Conservation (phyloP, 2,113 vertebrate species). For the Todiramphus chloris region DNA sequence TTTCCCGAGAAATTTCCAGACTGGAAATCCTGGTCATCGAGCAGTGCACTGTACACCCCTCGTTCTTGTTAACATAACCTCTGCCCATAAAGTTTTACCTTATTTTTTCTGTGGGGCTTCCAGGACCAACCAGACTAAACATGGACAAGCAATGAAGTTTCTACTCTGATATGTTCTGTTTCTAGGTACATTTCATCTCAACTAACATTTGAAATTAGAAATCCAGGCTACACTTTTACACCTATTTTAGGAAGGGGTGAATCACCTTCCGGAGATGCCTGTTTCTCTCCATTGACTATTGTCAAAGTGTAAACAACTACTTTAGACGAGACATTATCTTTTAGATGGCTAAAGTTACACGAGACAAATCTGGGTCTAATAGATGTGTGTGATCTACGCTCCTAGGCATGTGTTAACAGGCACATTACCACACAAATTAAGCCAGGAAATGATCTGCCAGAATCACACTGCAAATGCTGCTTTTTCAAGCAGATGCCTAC, state of each 20-base stretch:
- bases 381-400: conserved; percentile 48
- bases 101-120: conserved; percentile 48
- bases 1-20: conserved; percentile 1
- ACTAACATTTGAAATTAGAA: conserved; percentile 17
- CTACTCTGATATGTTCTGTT: conserved; percentile 9
- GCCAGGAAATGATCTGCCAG: conserved; percentile 61
- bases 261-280: conserved; percentile 44
- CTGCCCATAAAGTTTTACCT: conserved; percentile 9
- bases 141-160: conserved; percentile 13
- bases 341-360: conserved; percentile 46
- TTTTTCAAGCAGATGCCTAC: conserved; percentile 67
- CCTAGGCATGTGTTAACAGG: conserved; percentile 64
- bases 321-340: conserved; percentile 67
- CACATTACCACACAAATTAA: conserved; percentile 65
- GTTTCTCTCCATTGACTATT: conserved; percentile 51
- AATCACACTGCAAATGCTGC: conserved; percentile 52
- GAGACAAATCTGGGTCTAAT: conserved; percentile 52
- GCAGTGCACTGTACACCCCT: background rate
- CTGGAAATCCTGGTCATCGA: background rate
- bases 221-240: background rate
- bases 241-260: conserved; percentile 42
- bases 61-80: background rate
- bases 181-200: conserved; percentile 9
- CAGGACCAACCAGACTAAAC: conserved; percentile 51
- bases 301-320: conserved; percentile 31